Percentiles rank a stretch among this genome's conserved stretches.
These are phyloP conservation scores for Gnathonemus echidnorhynchus DNA, from an alignment of 2,113 vertebrate genomes.

Conservation along the genomic window DNA sequence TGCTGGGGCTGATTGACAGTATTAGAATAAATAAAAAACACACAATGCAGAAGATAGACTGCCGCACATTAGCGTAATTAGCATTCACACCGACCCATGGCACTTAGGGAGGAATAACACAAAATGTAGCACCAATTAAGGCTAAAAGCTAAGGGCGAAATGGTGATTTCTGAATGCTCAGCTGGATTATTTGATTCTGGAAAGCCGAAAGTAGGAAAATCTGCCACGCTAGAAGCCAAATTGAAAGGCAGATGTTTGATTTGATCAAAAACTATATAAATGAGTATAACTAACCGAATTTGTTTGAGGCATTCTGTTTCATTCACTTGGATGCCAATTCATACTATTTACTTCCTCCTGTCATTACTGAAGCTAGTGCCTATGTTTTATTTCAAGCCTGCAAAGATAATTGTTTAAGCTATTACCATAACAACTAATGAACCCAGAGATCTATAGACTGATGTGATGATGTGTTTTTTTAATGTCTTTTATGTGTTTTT, in stretches of 20 bases:
- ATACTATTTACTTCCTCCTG: not conserved
- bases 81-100: not conserved
- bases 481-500: not conserved
- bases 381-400: not conserved
- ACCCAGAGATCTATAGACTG: not conserved
- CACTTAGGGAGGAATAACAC: not conserved
- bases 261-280: not conserved
- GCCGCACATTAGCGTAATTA: not conserved
- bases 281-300: not conserved
- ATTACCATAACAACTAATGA: not conserved
- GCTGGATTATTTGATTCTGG: not conserved
- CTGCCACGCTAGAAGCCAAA: not conserved
- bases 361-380: not conserved
- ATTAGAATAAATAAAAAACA: not conserved
- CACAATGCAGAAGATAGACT: not conserved
- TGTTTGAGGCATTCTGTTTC: not conserved
- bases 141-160: not conserved
- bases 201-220: not conserved
- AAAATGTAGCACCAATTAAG: conserved; percentile 12
- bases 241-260: conserved; percentile 6
- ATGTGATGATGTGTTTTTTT: not conserved
- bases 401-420: not conserved
- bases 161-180: not conserved
- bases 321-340: not conserved
- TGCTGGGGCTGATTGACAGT: not conserved